Base-by-base conservation (phyloP, 1,140 invertebrate genomes). In the Steinernema khuongi region DNA sequence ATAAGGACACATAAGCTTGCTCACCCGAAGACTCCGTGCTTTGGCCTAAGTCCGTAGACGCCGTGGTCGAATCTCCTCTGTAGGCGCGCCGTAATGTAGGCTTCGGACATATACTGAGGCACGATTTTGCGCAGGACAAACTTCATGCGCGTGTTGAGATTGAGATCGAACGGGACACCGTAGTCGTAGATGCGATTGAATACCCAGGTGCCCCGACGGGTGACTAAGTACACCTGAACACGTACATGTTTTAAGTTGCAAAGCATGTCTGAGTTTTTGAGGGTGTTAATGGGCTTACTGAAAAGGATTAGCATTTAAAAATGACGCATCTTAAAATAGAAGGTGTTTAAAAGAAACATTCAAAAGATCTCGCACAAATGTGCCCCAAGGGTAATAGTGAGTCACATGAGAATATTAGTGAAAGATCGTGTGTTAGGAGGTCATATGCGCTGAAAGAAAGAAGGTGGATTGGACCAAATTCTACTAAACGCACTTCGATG, bases 181-280 rank as follows among this genome's bases (percentile, higher is more conserved):
- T 81, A 73, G 14, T 79, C 79, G 7, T 79, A 85, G 11, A 88
- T 79, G 69, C 88, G 77, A 69, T 85, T 85, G 4, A 86, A 79
- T 0, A 89, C 76, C 88, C 88, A 89, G 0, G 85, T 80, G 0
- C 88, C 88, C 14, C 86, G 78, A 2, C 88, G 80, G 1, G 88
- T 88, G 31, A 86, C 87, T 19, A 89, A 69, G 68, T 85, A 88
- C 1, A 88, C 86, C 86, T 87, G 70, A 69, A 75, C 17, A 43
- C n/a, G 17, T 43, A n/a, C 41, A 43, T 43, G 41, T 43, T 17
- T 43, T 17, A 43, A 17, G n/a, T n/a, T 17, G 17, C 41, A 43
- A 43, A 17, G 41, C 41, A n/a, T 43, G 41, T 43, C 17, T 43
- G 41, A 17, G 17, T 43, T 43, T 17, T 43, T 43, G 17, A 43